Evolutionary conservation across 1,140 invertebrate genomes (phyloP).

Genomic region (Drosophila mojavensis): DNA sequence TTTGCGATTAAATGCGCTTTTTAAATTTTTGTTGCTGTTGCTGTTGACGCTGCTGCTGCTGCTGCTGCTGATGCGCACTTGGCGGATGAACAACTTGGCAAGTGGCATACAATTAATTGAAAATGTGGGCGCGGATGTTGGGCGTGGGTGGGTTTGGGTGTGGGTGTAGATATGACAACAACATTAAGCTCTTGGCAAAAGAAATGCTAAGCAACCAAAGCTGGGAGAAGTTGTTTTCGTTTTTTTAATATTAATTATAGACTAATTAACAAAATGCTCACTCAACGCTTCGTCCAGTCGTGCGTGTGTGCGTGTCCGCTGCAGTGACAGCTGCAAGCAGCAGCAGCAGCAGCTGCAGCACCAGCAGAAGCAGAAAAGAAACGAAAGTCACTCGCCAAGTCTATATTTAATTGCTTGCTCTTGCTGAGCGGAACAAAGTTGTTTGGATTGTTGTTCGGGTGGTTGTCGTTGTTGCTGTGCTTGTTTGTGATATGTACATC

Average conservation of each 20-base stretch:
- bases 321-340: constrained; percentile 27
- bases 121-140: constrained; percentile 12
- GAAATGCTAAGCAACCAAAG: constrained; percentile 56
- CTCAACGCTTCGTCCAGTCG: constrained; percentile 53
- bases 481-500: constrained; percentile 44
- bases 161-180: constrained; percentile 25
- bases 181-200: constrained; percentile 33
- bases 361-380: constrained; percentile 1
- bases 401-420: constrained; percentile 69
- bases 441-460: constrained; percentile 5
- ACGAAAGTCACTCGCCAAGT: constrained; percentile 46
- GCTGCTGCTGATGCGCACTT: constrained; percentile 35
- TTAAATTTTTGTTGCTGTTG: not conserved
- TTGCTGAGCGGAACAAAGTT: constrained; percentile 44
- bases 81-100: constrained; percentile 26
- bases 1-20: constrained; percentile 25
- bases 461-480: constrained; percentile 5
- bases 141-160: not conserved
- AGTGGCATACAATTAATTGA: constrained; percentile 62
- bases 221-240: constrained; percentile 3
- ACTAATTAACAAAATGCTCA: constrained; percentile 70
- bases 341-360: constrained; percentile 13
- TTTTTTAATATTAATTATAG: constrained; percentile 63
- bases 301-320: constrained; percentile 65
- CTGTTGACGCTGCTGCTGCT: constrained; percentile 6